These are phyloP conservation scores for Rhodeus uyekii DNA, from an alignment of 2,797 vertebrate species.

Conservation along the genomic window DNA sequence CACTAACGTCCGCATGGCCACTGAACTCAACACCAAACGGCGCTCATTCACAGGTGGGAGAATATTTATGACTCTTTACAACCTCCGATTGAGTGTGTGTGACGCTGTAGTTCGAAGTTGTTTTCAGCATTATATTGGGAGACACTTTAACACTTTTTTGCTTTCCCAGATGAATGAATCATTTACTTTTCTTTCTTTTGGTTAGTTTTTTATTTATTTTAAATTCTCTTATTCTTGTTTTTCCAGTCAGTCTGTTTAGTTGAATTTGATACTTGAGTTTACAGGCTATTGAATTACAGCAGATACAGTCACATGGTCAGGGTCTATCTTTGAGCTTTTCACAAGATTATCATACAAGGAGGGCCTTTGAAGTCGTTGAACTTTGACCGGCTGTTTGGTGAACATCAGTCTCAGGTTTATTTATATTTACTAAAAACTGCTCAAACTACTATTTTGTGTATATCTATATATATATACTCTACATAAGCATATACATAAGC, in stretches of 20 bases:
- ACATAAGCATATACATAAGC: not conserved
- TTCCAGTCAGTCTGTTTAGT: not conserved
- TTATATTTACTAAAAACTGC: no score
- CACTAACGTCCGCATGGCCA: constrained; percentile 85
- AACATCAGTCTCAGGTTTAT: not conserved
- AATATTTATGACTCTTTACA: constrained; percentile 36
- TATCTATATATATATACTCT: no score
- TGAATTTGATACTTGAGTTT: not conserved
- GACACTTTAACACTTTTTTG: not conserved
- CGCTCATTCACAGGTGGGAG: constrained; percentile 93
- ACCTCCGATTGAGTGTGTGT: not conserved
- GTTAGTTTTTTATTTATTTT: not conserved
- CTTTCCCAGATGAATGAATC: not conserved
- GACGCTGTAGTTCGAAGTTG: not conserved
- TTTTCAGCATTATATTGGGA: not conserved
- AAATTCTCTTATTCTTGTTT: not conserved
- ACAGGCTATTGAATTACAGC: not conserved
- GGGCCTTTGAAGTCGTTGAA: not conserved
- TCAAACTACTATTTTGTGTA: not conserved
- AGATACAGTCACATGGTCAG: not conserved
- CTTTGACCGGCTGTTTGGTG: not conserved
- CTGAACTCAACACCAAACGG: constrained; percentile 85
- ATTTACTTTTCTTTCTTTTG: not conserved
- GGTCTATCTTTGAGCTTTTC: not conserved
- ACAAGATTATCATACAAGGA: not conserved